These are phyloP conservation scores for Fukomys damarensis DNA, from an alignment of 2,113 vertebrate genomes.

Conservation along the genomic window DNA sequence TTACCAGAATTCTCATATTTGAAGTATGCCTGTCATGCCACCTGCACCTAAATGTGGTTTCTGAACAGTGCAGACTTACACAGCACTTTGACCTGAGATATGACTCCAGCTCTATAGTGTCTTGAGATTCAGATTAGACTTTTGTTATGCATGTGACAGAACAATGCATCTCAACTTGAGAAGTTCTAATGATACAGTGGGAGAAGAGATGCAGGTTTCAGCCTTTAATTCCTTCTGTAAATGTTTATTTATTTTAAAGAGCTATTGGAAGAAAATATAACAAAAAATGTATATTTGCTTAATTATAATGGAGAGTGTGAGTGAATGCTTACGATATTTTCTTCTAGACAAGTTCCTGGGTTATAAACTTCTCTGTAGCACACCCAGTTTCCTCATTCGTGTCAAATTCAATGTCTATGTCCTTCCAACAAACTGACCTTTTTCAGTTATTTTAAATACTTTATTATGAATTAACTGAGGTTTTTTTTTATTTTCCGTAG, in stretches of 20 bases:
- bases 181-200: not conserved
- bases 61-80: not conserved
- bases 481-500: constrained; percentile 78
- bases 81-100: not conserved
- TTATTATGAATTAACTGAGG: not conserved
- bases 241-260: not conserved
- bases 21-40: not conserved
- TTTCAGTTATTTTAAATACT: not conserved
- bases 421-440: not conserved
- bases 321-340: not conserved
- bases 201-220: not conserved
- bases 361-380: not conserved
- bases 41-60: not conserved
- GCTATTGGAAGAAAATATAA: not conserved
- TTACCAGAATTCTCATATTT: not conserved
- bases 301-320: not conserved
- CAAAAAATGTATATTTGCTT: not conserved
- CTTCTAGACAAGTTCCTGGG: not conserved
- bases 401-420: not conserved
- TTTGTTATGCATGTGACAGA: not conserved
- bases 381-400: not conserved
- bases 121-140: not conserved
- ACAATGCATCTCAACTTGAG: not conserved
- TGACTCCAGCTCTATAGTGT: not conserved
- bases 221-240: not conserved